These are phyloP conservation scores for Cryptocheilus praepositus DNA, from an alignment of 2,888 invertebrate genomes.

Conservation along the genomic window DNA sequence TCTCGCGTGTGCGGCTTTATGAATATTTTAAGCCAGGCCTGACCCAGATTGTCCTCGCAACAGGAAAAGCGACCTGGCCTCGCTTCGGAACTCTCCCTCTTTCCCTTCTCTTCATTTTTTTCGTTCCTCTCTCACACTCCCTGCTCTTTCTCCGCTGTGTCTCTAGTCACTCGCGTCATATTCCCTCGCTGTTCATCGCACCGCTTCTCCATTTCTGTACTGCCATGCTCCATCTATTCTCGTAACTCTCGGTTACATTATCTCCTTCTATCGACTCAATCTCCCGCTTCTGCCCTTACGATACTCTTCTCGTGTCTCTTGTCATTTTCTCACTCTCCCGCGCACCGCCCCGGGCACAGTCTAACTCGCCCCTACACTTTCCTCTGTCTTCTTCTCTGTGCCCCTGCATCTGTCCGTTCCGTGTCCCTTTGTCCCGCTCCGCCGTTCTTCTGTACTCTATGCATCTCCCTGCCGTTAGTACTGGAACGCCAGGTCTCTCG, in stretches of 20 bases:
- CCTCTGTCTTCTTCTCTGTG: background rate
- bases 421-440: background rate
- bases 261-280: background rate
- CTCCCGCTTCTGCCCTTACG: background rate
- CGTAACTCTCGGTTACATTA: background rate
- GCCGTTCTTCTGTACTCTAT: constrained; percentile 7
- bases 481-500: constrained; percentile 31
- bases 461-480: constrained; percentile 1
- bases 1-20: constrained; percentile 68
- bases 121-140: constrained; percentile 3
- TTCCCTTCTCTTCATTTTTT: background rate
- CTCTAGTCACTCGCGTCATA: background rate
- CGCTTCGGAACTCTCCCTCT: constrained; percentile 18
- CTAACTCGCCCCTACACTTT: too few relatives aligned
- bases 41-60: constrained; percentile 70
- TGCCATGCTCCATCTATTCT: background rate
- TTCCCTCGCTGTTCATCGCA: background rate
- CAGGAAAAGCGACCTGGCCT: constrained; percentile 58
- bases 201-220: background rate
- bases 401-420: background rate
- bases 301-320: background rate
- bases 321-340: constrained; percentile 7
- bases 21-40: constrained; percentile 71
- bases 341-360: background rate
- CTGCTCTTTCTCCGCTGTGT: background rate